A percentile compares a stretch with the other conserved stretches of the same genome.
These are phyloP conservation scores for Drosophila kambysellisi DNA, from an alignment of 2,888 invertebrate genomes.

Conservation along the genomic window DNA sequence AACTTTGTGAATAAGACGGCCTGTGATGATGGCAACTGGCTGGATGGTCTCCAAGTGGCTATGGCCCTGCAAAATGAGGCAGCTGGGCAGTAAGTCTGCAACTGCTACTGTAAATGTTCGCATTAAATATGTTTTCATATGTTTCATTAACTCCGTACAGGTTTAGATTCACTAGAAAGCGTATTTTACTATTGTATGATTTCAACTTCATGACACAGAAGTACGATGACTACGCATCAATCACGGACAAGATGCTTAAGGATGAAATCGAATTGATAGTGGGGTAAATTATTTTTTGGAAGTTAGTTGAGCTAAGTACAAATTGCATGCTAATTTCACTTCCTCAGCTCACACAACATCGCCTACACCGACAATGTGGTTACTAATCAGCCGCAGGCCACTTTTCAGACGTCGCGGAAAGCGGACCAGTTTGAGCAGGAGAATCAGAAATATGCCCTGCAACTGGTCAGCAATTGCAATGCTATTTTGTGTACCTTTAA, in stretches of 20 bases:
- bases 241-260: slow-evolving; percentile 86
- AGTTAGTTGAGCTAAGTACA: background rate
- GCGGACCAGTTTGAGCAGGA: slow-evolving; percentile 73
- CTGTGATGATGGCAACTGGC: slow-evolving; percentile 88
- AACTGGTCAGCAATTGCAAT: slow-evolving; percentile 72
- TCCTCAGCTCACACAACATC: slow-evolving; percentile 82
- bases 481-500: slow-evolving; percentile 86
- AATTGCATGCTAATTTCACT: background rate
- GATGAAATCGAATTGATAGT: slow-evolving; percentile 88
- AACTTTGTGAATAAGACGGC: slow-evolving; percentile 83
- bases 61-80: slow-evolving; percentile 85
- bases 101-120: background rate
- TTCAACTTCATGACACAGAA: slow-evolving; percentile 86
- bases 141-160: slow-evolving; percentile 56
- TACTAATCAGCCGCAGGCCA: slow-evolving; percentile 68
- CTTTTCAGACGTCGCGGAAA: slow-evolving; percentile 66
- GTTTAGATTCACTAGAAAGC: slow-evolving; percentile 85
- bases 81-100: background rate
- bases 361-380: slow-evolving; percentile 81
- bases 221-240: slow-evolving; percentile 86
- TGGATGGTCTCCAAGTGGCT: slow-evolving; percentile 88
- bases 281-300: slow-evolving; percentile 86
- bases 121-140: background rate
- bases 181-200: slow-evolving; percentile 89
- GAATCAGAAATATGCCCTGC: slow-evolving; percentile 85